Conservation (phyloP, 2,888 invertebrate species). For the Eupithecia insigniata region DNA sequence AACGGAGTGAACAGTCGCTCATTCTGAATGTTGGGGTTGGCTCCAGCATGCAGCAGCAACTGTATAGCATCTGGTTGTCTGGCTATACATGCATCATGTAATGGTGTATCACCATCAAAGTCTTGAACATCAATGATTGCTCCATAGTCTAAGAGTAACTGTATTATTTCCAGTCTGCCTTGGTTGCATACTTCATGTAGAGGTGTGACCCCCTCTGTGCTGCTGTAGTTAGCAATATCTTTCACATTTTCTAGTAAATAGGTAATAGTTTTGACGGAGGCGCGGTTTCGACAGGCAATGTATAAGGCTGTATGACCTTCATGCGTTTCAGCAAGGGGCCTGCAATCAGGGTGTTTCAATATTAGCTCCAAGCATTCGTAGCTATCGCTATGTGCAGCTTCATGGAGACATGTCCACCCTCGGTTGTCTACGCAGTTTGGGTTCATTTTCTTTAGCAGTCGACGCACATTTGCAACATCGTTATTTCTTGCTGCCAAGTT, state of each 20-base stretch:
- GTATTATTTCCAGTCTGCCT: slow-evolving; percentile 69
- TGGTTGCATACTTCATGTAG: slow-evolving; percentile 72
- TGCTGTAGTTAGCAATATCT: slow-evolving; percentile 74
- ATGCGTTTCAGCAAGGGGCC: slow-evolving; percentile 71
- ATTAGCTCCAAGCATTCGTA: slow-evolving; percentile 69
- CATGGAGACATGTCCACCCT: slow-evolving; percentile 82
- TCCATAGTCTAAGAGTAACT: slow-evolving; percentile 70
- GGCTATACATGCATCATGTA: slow-evolving; percentile 74
- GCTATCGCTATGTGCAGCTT: slow-evolving; percentile 76
- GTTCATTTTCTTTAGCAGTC: slow-evolving; percentile 72
- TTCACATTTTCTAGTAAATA: slow-evolving; percentile 66
- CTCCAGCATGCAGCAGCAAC: slow-evolving; percentile 73
- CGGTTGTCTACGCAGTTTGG: slow-evolving; percentile 80
- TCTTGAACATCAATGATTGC: slow-evolving; percentile 75
- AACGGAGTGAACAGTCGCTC: slow-evolving; percentile 69
- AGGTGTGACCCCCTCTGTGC: slow-evolving; percentile 77
- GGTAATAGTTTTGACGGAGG: slow-evolving; percentile 66
- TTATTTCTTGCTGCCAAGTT: slow-evolving; percentile 77
- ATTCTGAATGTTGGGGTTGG: slow-evolving; percentile 70
- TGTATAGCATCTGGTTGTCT: slow-evolving; percentile 61
- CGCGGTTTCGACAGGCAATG: slow-evolving; percentile 69
- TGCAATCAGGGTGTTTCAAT: slow-evolving; percentile 63
- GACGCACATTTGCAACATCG: slow-evolving; percentile 62
- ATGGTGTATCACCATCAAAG: slow-evolving; percentile 79
- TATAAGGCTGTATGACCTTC: slow-evolving; percentile 81